Evolutionary conservation across 2,797 vertebrate species (phyloP).

Genomic region (Hippopotamyrus pictus): DNA sequence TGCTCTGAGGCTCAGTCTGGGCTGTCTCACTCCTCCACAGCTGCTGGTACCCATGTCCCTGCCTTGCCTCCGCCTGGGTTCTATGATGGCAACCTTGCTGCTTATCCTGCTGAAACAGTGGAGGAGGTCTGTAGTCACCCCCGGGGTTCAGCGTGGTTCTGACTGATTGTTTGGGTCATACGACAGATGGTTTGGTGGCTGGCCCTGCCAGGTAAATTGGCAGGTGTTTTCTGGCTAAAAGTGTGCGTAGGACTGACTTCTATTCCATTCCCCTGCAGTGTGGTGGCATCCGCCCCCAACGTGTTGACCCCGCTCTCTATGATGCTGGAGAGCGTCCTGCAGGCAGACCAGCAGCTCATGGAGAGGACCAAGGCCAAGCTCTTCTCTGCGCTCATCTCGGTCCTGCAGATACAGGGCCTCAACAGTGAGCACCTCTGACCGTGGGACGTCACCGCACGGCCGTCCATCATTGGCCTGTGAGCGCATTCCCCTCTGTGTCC

Average conservation of each 20-base stretch:
- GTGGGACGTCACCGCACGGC: neutral
- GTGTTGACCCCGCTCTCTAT: slow-evolving; percentile 79
- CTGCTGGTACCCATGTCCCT: slow-evolving; percentile 74
- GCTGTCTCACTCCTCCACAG: slow-evolving; percentile 45
- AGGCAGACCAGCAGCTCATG: slow-evolving; percentile 85
- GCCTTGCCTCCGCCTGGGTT: slow-evolving; percentile 82
- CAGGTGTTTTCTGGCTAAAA: neutral
- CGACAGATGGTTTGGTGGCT: neutral
- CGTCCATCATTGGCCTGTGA: neutral
- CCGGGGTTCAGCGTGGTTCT: too few relatives aligned
- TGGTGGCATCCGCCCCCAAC: slow-evolving; percentile 77
- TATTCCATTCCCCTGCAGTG: slow-evolving; percentile 51
- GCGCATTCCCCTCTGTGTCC: neutral
- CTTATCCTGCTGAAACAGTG: slow-evolving; percentile 88
- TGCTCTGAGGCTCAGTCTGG: neutral
- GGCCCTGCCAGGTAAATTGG: neutral
- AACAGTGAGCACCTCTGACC: slow-evolving; percentile 62
- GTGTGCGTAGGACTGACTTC: neutral
- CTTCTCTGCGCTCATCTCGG: slow-evolving; percentile 85
- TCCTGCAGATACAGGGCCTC: slow-evolving; percentile 86
- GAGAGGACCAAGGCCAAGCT: slow-evolving; percentile 92
- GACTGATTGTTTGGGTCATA: neutral
- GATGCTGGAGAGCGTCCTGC: slow-evolving; percentile 85
- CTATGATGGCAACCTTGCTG: slow-evolving; percentile 88
- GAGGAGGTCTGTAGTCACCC: slow-evolving; percentile 68